phyloP scores from a whole-genome alignment of 2,888 invertebrate species.

The Parnassius orleans region DNA sequence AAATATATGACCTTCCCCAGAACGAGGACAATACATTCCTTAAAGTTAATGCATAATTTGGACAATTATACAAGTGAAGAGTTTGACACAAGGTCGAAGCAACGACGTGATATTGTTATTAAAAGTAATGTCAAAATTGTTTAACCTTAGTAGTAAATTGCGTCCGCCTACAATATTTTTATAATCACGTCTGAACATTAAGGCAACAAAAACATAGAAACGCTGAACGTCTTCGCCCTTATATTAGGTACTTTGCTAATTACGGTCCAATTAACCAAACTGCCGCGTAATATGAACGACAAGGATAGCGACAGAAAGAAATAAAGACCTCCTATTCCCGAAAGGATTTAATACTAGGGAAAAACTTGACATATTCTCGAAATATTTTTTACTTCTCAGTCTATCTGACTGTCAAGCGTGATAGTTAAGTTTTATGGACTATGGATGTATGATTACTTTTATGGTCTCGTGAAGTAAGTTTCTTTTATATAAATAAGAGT shows the following conservation, averaged over 20 bases:
- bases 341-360: too few species aligned
- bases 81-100: constrained; percentile 16
- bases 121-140: constrained; percentile 19
- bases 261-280: constrained; percentile 5
- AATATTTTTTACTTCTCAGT: too few species aligned
- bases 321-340: too few species aligned
- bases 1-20: constrained; percentile 5
- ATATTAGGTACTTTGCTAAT: constrained; percentile 3
- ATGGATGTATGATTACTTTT: too few species aligned
- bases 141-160: constrained; percentile 10
- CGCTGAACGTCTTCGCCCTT: constrained; percentile 8
- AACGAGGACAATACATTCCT: constrained; percentile 8
- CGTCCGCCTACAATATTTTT: constrained; percentile 6
- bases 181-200: constrained; percentile 13
- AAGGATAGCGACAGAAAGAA: not conserved
- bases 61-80: constrained; percentile 3
- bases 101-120: constrained; percentile 15
- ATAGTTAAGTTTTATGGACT: too few species aligned
- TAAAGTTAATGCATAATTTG: constrained; percentile 8
- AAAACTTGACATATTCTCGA: too few species aligned
- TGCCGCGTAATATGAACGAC: not conserved
- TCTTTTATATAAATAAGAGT: too few species aligned
- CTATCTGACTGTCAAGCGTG: too few species aligned
- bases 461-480: too few species aligned
- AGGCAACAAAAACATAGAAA: constrained; percentile 20